Evolutionary conservation across 2,113 vertebrate genomes (phyloP), one percentile per base, ranked within the genome.

Genomic region (Eurypyga helias): DNA sequence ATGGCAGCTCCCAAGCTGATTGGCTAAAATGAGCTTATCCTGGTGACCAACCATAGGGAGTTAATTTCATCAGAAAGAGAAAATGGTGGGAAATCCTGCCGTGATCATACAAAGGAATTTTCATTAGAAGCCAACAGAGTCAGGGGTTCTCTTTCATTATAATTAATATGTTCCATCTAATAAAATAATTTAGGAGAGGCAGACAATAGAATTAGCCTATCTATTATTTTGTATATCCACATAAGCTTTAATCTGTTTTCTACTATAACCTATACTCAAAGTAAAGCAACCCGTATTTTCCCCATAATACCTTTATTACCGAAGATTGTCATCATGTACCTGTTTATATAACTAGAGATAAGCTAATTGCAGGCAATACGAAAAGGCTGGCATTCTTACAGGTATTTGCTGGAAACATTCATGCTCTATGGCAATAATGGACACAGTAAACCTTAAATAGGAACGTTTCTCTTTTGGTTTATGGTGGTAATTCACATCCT

Each of bases 11-110:
- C 98, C 98, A 97, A 98, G 98, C 98, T 98, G 98, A 98, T 98
- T 99, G 98, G 98, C 95, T 97, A 84, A 97, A 98, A 98, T 98
- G 96, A 98, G 97, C 98, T 98, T 98, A 98, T 98, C 97, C 97
- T 83, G 92, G 95, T 98, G 98, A 95, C 98, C 97, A 98, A 96
- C 98, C 96, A 95, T 89, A 96, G 98, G 98, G 98, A 98, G 98
- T 98, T 98, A 97, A 98, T 97, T 98, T 98, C 96, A 97, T 97
- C 98, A 97, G 97, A 95, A 97, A 85, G 94, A 97, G 97, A 92
- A 98, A 98, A 97, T 95, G 96, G 97, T 98, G 97, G 98, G 98
- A 98, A 98, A 98, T 98, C 95, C 97, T 97, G 92, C 92, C 41
- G 64, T 83, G 95, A 96, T 92, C 41, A 17, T 97, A 98, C 97